Evolutionary conservation across 92 coral and sea anemone species (phyloP), one percentile per base, ranked within the genome.

Genomic region (Anthopleura xanthogrammica): DNA sequence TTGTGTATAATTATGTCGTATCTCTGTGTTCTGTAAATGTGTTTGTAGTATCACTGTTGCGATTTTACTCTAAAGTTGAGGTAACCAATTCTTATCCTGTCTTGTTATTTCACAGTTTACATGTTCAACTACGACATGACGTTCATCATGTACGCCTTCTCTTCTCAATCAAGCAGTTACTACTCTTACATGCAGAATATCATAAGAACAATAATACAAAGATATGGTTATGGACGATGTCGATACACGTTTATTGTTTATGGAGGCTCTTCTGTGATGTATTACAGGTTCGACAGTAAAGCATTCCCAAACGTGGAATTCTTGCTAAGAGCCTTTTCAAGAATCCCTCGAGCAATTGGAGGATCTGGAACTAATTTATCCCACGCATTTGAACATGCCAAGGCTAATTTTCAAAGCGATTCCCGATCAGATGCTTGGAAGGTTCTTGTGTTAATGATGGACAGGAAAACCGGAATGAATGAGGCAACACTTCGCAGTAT

Each of bases 341-440:
- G 62, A 60, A 83, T 83, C 22, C 74, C 74, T 24, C 39, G 19
- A 13, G 81, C 70, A n/a, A 83, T 79, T 16, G 75, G 75, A 12
- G 86, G 86, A 22, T 16, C 60, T 10, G 60, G 5, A 3, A 16
- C 57, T 8, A 55, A 17, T 22, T 36, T 80, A 3, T n/a, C 6
- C 6, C 17, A 76, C 6, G 86, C 86, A 75, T 6, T 83, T 16
- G 7, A 36, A 12, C 17, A 55, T 13, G 86, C 86, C 19, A 75
- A 42, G 42, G 46, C 24, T 14, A 83, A 72, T 50, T 83, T 72
- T n/a, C 39, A 75, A 60, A 4, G 73, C 39, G 12, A 75, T 36
- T n/a, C 77, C n/a, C 79, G 86, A 2, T 12, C 17, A 41, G 81
- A 83, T 75, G 43, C 86, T 72, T 83, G 86, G 86, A 83, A 83